A percentile compares a stretch with the other conserved stretches of the same genome.
These are phyloP conservation scores for Semicossyphus pulcher DNA, from an alignment of 2,113 vertebrate genomes.

Conservation along the genomic window DNA sequence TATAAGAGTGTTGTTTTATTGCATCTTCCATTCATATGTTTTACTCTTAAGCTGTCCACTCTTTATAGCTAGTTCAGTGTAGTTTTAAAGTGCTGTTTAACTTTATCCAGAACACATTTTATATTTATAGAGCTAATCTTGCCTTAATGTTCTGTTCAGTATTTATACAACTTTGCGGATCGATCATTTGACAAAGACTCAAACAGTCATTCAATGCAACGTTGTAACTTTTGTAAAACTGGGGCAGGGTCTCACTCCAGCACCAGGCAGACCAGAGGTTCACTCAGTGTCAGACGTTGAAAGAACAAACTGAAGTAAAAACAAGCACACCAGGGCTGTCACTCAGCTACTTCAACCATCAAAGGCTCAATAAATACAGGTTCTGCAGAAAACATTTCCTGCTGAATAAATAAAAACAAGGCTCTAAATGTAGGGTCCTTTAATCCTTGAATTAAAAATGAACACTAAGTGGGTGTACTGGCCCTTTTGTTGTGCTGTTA, in stretches of 20 bases:
- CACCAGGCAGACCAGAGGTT: neutral
- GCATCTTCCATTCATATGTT: conserved; percentile 29
- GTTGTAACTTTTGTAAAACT: neutral
- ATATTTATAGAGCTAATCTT: conserved; percentile 5
- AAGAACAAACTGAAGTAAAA: neutral
- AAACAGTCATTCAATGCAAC: neutral
- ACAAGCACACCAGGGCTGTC: neutral
- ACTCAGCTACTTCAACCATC: neutral
- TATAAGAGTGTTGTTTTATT: conserved; percentile 17
- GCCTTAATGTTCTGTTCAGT: conserved; percentile 12
- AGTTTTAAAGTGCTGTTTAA: neutral
- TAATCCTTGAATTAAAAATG: neutral
- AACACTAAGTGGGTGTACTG: conserved; percentile 20
- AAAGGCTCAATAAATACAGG: neutral
- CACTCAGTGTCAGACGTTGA: neutral
- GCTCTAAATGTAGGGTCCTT: accelerated
- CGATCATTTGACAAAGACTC: neutral
- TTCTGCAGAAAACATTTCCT: neutral
- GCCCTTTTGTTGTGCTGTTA: conserved; percentile 35
- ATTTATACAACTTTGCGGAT: conserved; percentile 7
- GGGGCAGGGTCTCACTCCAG: neutral
- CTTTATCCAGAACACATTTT: neutral
- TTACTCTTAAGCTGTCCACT: conserved; percentile 9
- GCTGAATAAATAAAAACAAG: neutral
- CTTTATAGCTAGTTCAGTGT: conserved; percentile 11